A percentile compares a stretch with the other conserved stretches of the same genome.
Evolutionary conservation across 2,888 invertebrate species (phyloP).

Genomic region (Fragum whitleyi): DNA sequence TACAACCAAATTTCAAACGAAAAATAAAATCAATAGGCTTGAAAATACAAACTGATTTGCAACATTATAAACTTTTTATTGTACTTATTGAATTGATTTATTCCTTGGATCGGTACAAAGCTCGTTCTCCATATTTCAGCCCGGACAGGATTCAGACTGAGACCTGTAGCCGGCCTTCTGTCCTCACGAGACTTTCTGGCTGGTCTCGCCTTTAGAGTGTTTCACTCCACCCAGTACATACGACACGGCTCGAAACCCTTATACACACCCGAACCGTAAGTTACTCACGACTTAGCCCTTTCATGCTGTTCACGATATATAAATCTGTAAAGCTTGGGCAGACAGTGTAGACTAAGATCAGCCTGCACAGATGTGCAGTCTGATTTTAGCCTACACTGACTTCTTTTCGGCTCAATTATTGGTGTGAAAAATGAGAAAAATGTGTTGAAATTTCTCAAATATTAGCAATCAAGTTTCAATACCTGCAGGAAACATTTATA

Average conservation of each 20-base stretch:
- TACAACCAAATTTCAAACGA: too few species aligned
- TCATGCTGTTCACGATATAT: neutral
- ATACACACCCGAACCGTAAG: conserved; percentile 97
- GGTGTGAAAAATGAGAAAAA: neutral
- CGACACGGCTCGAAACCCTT: conserved; percentile 96
- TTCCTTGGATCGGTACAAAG: too few species aligned
- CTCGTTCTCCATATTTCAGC: conserved; percentile 60
- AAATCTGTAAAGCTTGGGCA: neutral
- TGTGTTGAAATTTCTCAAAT: too few species aligned
- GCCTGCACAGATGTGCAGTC: too few species aligned
- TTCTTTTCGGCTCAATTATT: neutral
- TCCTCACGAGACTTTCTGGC: conserved; percentile 93
- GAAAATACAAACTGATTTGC: too few species aligned
- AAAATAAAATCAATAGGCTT: too few species aligned
- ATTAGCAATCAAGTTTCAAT: too few species aligned
- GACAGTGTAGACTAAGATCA: too few species aligned
- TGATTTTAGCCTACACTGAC: too few species aligned
- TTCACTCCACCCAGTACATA: conserved; percentile 97
- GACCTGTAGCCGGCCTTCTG: conserved; percentile 95
- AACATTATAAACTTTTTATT: too few species aligned
- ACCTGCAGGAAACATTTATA: too few species aligned
- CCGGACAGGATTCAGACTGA: conserved; percentile 95
- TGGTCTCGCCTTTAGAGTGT: conserved; percentile 86
- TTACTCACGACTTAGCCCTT: conserved; percentile 35
- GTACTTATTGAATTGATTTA: too few species aligned